Percentiles rank a stretch among this genome's conserved stretches.
Conservation (phyloP, 2,113 vertebrate genomes). For the human region GRCh38 chr1:58283001-58283500, state of each 20-base stretch:
- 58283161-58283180: slow-evolving; percentile 63
- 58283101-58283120: slow-evolving; percentile 13
- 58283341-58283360: slow-evolving; percentile 57
- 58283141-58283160: slow-evolving; percentile 46
- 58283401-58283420: background rate
- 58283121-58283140: background rate
- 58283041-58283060: background rate
- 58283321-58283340: background rate
- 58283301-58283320: slow-evolving; percentile 39
- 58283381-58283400: background rate
- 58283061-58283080: background rate
- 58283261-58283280: slow-evolving; percentile 59
- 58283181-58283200: slow-evolving; percentile 71
- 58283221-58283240: slow-evolving; percentile 75
- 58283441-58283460: background rate
- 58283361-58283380: background rate
- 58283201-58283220: slow-evolving; percentile 74
- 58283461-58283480: background rate
- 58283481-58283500: background rate
- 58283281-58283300: slow-evolving; percentile 49
- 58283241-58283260: slow-evolving; percentile 55
- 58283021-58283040: background rate
- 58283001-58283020: background rate
- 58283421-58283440: background rate
- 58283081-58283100: slow-evolving; percentile 7